phyloP scores from a whole-genome alignment of 2,797 vertebrate genomes.

The Sebastes iracundus region DNA sequence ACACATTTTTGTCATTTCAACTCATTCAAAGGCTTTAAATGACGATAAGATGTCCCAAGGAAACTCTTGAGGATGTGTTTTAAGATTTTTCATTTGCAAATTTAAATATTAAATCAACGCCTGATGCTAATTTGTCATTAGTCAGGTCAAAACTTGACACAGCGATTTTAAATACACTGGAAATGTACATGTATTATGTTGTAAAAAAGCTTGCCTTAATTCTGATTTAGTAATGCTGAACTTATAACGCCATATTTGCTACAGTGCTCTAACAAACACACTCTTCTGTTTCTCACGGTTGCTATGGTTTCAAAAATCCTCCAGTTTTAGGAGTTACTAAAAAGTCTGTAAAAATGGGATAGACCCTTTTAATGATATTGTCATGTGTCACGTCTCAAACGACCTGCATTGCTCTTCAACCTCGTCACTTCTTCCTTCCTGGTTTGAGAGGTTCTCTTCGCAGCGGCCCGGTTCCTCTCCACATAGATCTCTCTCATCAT shows the following conservation, averaged over 20 bases:
- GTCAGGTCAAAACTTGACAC: not conserved
- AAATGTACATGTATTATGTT: not conserved
- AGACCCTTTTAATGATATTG: not conserved
- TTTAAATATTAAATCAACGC: not conserved
- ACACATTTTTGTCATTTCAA: not conserved
- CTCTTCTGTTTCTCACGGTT: not conserved
- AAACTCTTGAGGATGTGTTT: not conserved
- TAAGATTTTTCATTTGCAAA: not conserved
- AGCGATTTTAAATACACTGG: not conserved
- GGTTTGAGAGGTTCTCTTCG: slow-evolving; percentile 49
- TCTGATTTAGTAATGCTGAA: not conserved
- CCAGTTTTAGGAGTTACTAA: not conserved
- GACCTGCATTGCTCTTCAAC: not conserved
- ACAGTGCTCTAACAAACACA: not conserved
- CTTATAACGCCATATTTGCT: not conserved
- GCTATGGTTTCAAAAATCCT: not conserved
- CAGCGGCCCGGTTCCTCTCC: slow-evolving; percentile 34
- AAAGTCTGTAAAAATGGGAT: not conserved
- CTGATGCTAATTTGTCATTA: not conserved
- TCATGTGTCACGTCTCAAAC: slow-evolving; percentile 8
- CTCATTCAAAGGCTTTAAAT: not conserved
- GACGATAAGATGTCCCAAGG: not conserved
- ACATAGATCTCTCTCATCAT: slow-evolving; percentile 77
- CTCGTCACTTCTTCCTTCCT: slow-evolving; percentile 8
- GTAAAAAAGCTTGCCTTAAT: not conserved